Evolutionary conservation across 1,140 invertebrate species (phyloP), one percentile per base, ranked within the genome.

Genomic region (Drosophila athabasca): DNA sequence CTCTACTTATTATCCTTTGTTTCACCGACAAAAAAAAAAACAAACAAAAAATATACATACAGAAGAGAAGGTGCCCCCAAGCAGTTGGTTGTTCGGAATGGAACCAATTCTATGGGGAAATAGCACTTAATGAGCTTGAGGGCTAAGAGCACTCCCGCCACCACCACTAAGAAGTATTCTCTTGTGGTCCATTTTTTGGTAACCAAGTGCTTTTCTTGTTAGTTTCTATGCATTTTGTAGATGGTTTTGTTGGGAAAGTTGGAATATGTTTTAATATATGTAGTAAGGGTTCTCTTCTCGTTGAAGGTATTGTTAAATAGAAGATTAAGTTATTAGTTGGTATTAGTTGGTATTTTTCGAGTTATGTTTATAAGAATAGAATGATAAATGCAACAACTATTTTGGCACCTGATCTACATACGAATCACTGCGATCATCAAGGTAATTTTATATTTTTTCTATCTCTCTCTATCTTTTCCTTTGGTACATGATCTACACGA

Each of bases 41-140:
- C 17, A 19, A 19, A 19, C 17, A 19, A 19, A 19, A 67, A 46
- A 54, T 26, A 26, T 26, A 26, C 24, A 26, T 26, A 60, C 44
- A 52, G 54, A 19, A 41, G 22, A 55, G 41, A 45, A 6, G 59
- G 48, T 45, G 60, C 72, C 58, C 53, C 49, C 41, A 61, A 29
- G 59, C 76, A 48, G 70, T 75, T 65, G 65, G 71, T 61, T 62
- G 60, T 54, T 66, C 53, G 19, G 44, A 19, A 31, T 58, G 49
- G 39, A 50, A 17, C n/a, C 19, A 49, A 43, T 17, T 19, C 41
- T 46, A 46, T n/a, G 46, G 24, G 44, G 45, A 46, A 48, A 46
- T 46, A 24, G 26, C 53, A 66, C 49, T 43, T 81, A 80, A 81
- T 80, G 67, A 80, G 78, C 78, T 80, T 64, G 64, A 55, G 66